Evolutionary conservation across 2,797 vertebrate genomes (phyloP), one percentile per base, ranked within the genome.

Genomic region (Peromyscus melanophrys): DNA sequence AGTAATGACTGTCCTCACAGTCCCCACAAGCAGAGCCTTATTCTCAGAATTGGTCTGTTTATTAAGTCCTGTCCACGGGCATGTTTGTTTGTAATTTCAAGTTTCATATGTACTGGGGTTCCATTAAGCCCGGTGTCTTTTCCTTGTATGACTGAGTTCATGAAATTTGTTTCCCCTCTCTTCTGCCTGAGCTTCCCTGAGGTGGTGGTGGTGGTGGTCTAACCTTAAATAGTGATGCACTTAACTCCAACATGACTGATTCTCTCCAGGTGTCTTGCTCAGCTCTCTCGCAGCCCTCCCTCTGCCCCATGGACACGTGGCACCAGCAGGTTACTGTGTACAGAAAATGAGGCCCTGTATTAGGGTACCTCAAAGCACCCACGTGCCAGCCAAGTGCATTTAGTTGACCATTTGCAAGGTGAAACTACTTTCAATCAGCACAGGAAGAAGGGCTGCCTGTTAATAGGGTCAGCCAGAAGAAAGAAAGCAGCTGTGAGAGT

Each of bases 11-110:
- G 21, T 31, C 43, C 29, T 25, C 8, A 27, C 14, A 31, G 23
- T 29, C 5, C 77, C 67, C 63, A 77, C 67, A 55, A 40, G n/a
- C 1, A 21, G 55, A 4, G 10, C n/a, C 77, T 83, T 69, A 19
- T 61, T 43, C 14, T 87, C 55, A 19, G 46, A 16, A 55, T 52
- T 57, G 7, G 17, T 31, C 40, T 59, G 1, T 52, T 77, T 59
- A 78, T 90, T 78, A 61, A 52, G 40, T 57, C 87, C 69, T 88
- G 55, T 23, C 43, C 40, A 1, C 25, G 82, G 21, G 73, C 61
- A 90, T 55, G 31, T 93, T 84, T 95, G 37, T 75, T 96, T 90
- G 87, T 13, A 69, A 59, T 78, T 92, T 67, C 3, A 52, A 46
- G 57, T 94, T 94, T 77, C 49, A 31, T 61, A 88, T 71, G 69